Conservation (phyloP, 2,888 invertebrate species). For the Megamerina dolium region DNA sequence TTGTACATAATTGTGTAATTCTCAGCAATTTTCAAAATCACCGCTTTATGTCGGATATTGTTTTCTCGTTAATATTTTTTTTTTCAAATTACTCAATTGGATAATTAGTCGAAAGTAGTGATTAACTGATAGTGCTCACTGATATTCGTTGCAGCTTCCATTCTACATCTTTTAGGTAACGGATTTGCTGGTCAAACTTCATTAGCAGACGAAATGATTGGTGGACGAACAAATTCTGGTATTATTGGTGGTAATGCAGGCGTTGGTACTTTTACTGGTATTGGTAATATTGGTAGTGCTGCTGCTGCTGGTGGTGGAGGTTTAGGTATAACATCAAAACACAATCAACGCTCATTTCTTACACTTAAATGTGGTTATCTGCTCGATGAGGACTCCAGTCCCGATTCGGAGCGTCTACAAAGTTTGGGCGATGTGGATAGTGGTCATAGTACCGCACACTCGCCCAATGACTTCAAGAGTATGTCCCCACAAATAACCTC, state of each 20-base stretch:
- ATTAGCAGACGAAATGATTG: slow-evolving; percentile 43
- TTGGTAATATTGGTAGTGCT: slow-evolving; percentile 27
- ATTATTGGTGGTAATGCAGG: slow-evolving; percentile 17
- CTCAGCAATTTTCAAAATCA: too few relatives aligned
- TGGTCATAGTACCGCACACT: slow-evolving; percentile 87
- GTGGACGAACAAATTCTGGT: slow-evolving; percentile 33
- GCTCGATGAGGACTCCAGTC: slow-evolving; percentile 76
- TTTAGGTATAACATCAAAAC: slow-evolving; percentile 19
- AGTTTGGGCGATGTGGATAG: slow-evolving; percentile 74
- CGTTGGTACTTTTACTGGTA: slow-evolving; percentile 1
- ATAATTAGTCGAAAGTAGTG: slow-evolving; percentile 18
- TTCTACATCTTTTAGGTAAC: slow-evolving; percentile 52
- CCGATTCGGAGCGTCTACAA: slow-evolving; percentile 77
- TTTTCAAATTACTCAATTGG: too few relatives aligned
- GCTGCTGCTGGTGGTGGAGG: slow-evolving; percentile 4
- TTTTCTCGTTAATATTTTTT: too few relatives aligned
- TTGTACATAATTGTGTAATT: too few relatives aligned
- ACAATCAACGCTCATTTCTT: slow-evolving; percentile 53
- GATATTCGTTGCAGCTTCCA: slow-evolving; percentile 54
- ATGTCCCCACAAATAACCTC: slow-evolving; percentile 65
- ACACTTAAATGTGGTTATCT: slow-evolving; percentile 70
- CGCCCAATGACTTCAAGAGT: slow-evolving; percentile 83
- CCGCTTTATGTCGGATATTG: too few relatives aligned
- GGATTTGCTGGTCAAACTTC: slow-evolving; percentile 55
- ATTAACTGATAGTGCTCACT: slow-evolving; percentile 15